Evolutionary conservation across 2,113 vertebrate genomes (phyloP).

Genomic region (Hypocryptadius cinnamomeus): DNA sequence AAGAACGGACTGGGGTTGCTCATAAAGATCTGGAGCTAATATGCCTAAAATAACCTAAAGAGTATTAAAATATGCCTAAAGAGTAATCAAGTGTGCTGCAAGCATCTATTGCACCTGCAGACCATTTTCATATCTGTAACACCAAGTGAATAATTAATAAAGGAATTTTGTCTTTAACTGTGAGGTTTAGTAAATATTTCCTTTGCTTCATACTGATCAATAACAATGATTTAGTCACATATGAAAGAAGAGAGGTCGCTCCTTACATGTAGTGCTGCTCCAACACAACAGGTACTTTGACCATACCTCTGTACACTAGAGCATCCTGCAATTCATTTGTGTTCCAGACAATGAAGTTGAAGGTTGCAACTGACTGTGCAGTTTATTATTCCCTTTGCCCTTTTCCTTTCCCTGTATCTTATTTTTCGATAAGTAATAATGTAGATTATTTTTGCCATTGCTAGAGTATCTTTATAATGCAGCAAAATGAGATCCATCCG

Average conservation of each 20-base stretch:
- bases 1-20: background rate
- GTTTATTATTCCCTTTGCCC: background rate
- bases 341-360: background rate
- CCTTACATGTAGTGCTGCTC: background rate
- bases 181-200: background rate
- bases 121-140: background rate
- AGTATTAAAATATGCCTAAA: background rate
- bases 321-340: background rate
- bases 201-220: background rate
- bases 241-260: background rate
- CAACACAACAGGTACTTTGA: accelerated
- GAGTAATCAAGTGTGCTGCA: background rate
- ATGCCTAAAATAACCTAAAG: background rate
- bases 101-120: background rate
- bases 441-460: background rate
- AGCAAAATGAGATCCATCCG: background rate
- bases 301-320: background rate
- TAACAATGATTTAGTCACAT: background rate
- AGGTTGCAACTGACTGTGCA: background rate
- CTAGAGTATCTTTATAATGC: background rate
- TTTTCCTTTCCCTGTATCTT: background rate
- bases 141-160: background rate
- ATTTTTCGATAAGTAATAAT: background rate
- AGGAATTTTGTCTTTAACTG: background rate
- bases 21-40: background rate